These are phyloP conservation scores for Calidris pugnax DNA, from an alignment of 2,113 vertebrate species.

Conservation along the genomic window DNA sequence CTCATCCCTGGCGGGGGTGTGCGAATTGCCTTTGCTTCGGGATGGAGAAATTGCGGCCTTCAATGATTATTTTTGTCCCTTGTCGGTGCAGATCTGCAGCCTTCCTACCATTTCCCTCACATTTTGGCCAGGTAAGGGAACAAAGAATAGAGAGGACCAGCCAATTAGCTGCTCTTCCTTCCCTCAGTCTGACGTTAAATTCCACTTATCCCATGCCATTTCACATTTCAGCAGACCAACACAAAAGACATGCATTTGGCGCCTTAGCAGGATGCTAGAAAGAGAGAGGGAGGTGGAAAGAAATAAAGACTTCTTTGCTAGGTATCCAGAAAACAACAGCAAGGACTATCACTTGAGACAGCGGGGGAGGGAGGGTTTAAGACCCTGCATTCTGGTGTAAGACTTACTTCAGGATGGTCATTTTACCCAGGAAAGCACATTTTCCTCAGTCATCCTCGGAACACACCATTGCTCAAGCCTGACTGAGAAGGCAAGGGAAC, in stretches of 20 bases:
- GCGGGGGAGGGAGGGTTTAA: neutral
- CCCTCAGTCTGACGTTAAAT: neutral
- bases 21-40: neutral
- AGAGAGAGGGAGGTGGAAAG: neutral
- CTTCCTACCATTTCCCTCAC: neutral
- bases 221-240: neutral
- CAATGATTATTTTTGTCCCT: neutral
- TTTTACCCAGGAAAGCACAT: neutral
- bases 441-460: neutral
- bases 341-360: neutral
- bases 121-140: neutral
- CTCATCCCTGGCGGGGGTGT: too few species aligned
- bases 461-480: neutral
- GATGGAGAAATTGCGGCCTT: neutral
- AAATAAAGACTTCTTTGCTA: neutral
- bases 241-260: fast-evolving
- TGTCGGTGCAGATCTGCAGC: neutral
- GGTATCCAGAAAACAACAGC: neutral
- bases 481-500: neutral
- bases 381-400: neutral
- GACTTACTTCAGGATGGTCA: neutral
- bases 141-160: neutral
- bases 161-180: neutral
- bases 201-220: neutral
- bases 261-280: neutral